A percentile compares a stretch with the other conserved stretches of the same genome.
phyloP scores from a whole-genome alignment of 1,140 invertebrate species.

The Drosophila tani region DNA sequence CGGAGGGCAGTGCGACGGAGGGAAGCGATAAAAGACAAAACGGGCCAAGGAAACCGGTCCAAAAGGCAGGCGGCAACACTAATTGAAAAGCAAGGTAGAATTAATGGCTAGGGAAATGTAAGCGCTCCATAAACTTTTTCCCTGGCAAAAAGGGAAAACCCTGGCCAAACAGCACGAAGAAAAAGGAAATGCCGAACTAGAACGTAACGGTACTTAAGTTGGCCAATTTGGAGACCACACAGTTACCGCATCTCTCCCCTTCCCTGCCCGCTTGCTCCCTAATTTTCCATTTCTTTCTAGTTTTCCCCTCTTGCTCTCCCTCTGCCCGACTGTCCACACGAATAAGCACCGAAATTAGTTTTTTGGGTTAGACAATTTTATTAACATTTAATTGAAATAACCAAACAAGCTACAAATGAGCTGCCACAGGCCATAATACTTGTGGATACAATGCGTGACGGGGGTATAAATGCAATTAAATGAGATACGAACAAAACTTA shows the following conservation, averaged over 20 bases:
- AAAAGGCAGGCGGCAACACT: conserved; percentile 57
- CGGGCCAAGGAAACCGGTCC: conserved; percentile 38
- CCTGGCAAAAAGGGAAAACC: conserved; percentile 26
- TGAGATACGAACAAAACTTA: neutral
- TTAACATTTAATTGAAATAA: conserved; percentile 78
- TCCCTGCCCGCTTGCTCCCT: neutral
- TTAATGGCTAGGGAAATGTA: conserved; percentile 78
- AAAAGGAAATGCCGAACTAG: conserved; percentile 59
- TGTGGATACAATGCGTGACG: conserved; percentile 6
- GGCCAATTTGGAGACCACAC: conserved; percentile 73
- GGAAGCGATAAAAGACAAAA: conserved; percentile 45
- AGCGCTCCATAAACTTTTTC: conserved; percentile 52
- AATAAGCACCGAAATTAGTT: conserved; percentile 67
- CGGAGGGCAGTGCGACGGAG: neutral
- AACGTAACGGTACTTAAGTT: conserved; percentile 83
- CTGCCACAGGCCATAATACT: conserved; percentile 38
- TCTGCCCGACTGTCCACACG: conserved; percentile 15
- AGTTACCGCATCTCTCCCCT: conserved; percentile 15
- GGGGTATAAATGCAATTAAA: conserved; percentile 1
- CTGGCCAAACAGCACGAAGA: conserved; percentile 26
- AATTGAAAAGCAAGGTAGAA: conserved; percentile 80
- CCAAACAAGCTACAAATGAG: conserved; percentile 61
- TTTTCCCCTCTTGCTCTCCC: neutral
- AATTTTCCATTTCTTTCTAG: conserved; percentile 23
- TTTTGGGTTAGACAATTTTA: conserved; percentile 75